Evolutionary conservation across 2,797 vertebrate species (phyloP).

Genomic region (Epinephelus awoara): DNA sequence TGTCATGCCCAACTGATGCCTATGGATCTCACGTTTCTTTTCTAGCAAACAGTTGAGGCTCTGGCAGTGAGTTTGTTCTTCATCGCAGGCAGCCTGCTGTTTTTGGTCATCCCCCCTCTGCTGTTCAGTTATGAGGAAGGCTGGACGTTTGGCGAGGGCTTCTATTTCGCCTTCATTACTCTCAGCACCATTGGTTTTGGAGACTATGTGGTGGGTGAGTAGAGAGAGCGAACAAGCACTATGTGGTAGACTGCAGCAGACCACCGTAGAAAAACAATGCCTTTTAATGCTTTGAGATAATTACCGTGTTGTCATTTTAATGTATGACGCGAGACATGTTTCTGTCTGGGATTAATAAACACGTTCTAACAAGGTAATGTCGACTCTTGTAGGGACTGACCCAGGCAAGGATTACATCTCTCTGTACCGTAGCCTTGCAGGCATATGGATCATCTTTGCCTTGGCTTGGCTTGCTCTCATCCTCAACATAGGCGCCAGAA

Average conservation of each 20-base stretch:
- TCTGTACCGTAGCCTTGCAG: conserved; percentile 85
- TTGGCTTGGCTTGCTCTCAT: conserved; percentile 85
- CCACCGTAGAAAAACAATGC: neutral
- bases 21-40: neutral
- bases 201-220: conserved; percentile 93
- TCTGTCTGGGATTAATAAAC: neutral
- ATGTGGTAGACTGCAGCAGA: neutral
- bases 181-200: conserved; percentile 97
- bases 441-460: conserved; percentile 86
- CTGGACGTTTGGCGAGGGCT: conserved; percentile 93
- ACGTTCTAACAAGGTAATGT: conserved; percentile 13
- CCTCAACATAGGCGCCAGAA: conserved; percentile 82
- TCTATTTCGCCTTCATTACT: conserved; percentile 96
- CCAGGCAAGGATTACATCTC: conserved; percentile 84
- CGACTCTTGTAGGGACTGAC: conserved; percentile 74
- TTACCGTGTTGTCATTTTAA: neutral
- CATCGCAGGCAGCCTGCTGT: conserved; percentile 87
- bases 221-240: conserved; percentile 38
- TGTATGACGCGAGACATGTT: neutral
- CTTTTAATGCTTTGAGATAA: neutral
- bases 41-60: conserved; percentile 85
- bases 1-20: neutral
- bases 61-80: conserved; percentile 88
- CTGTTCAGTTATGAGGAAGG: conserved; percentile 94
- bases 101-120: conserved; percentile 91